phyloP scores from a whole-genome alignment of 2,888 invertebrate species.

The Noctua fimbriata region DNA sequence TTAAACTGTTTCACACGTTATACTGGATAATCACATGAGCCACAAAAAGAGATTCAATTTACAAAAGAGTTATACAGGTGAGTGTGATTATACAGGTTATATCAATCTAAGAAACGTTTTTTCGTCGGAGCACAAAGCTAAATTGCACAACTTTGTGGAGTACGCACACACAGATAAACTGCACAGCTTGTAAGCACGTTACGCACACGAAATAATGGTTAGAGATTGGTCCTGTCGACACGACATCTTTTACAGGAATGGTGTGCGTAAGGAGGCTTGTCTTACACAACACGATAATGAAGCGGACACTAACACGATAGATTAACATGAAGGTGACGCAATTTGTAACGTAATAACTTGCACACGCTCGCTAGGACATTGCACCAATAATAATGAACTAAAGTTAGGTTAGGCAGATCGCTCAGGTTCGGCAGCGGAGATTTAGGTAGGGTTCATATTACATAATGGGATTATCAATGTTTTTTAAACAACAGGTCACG shows the following conservation, averaged over 20 bases:
- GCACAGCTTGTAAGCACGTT: conserved; percentile 89
- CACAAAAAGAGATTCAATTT: conserved; percentile 30
- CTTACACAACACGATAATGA: conserved; percentile 76
- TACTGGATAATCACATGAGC: conserved; percentile 84
- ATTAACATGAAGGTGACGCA: conserved; percentile 84
- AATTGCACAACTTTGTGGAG: conserved; percentile 87
- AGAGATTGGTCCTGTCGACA: conserved; percentile 73
- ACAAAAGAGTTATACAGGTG: conserved; percentile 42
- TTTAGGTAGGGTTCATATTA: conserved; percentile 78
- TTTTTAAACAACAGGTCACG: conserved; percentile 93
- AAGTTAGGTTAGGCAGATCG: conserved; percentile 64
- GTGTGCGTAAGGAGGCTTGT: conserved; percentile 79
- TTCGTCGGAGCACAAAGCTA: conserved; percentile 86
- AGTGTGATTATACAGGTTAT: conserved; percentile 83
- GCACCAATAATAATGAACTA: conserved; percentile 83
- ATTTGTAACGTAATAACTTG: conserved; percentile 87
- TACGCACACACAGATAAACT: conserved; percentile 86
- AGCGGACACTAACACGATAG: conserved; percentile 83
- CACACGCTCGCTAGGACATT: conserved; percentile 83
- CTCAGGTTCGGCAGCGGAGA: conserved; percentile 88
- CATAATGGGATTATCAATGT: conserved; percentile 84
- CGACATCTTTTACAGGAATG: conserved; percentile 75
- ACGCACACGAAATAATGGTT: conserved; percentile 86
- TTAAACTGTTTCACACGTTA: conserved; percentile 75
- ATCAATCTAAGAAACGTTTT: conserved; percentile 77